These are phyloP conservation scores for Tiphia femorata DNA, from an alignment of 2,888 invertebrate genomes.

Conservation along the genomic window DNA sequence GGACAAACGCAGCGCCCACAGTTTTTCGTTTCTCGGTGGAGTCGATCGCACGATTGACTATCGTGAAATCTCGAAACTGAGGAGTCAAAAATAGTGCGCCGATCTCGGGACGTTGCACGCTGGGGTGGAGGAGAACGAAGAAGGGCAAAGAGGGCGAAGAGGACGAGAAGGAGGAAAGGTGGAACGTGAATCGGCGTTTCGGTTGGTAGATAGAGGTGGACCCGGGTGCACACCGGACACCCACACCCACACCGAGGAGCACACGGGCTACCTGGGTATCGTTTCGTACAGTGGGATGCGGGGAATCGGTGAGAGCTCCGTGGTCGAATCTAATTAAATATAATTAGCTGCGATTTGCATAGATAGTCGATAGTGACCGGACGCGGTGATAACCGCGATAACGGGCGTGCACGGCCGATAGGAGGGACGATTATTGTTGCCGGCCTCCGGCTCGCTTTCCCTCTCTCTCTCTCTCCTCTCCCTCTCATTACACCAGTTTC, in stretches of 20 bases:
- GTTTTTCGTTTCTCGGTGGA: too few species aligned
- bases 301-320: slow-evolving; percentile 63
- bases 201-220: too few species aligned
- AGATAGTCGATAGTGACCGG: slow-evolving; percentile 68
- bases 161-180: not conserved
- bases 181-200: too few species aligned
- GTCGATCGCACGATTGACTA: too few species aligned
- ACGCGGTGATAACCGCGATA: slow-evolving; percentile 67
- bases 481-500: too few species aligned
- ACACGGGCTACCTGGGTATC: too few species aligned
- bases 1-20: too few species aligned
- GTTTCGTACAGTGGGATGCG: slow-evolving; percentile 34
- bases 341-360: slow-evolving; percentile 69
- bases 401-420: slow-evolving; percentile 64
- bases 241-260: not conserved
- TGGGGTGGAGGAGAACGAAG: not conserved
- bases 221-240: not conserved
- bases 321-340: slow-evolving; percentile 69
- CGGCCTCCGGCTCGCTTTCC: slow-evolving; percentile 49
- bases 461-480: too few species aligned
- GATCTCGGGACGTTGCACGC: too few species aligned
- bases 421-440: slow-evolving; percentile 67
- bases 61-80: too few species aligned
- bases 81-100: too few species aligned
- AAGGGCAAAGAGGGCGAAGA: slow-evolving; percentile 1